phyloP scores from a whole-genome alignment of 2,888 invertebrate species.

The Eupithecia inturbata region DNA sequence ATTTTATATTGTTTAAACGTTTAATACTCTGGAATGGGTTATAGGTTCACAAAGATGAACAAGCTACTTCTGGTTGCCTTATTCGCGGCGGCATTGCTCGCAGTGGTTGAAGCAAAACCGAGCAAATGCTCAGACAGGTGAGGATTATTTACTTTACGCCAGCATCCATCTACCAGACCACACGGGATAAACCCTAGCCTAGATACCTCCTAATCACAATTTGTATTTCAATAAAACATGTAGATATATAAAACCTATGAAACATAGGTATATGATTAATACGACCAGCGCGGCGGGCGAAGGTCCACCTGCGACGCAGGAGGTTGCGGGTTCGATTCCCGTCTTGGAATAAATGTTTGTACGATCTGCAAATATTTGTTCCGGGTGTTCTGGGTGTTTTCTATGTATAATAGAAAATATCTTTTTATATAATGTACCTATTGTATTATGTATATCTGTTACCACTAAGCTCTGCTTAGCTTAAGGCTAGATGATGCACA shows the following conservation, averaged over 20 bases:
- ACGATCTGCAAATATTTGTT: too few species aligned
- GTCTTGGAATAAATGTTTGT: too few species aligned
- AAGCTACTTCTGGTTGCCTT: constrained; percentile 53
- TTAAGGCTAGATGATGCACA: too few species aligned
- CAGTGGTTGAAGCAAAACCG: constrained; percentile 52
- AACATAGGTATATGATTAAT: too few species aligned
- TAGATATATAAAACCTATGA: background rate
- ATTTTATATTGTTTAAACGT: background rate
- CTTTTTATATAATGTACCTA: too few species aligned
- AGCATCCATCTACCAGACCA: background rate
- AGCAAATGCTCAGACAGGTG: constrained; percentile 35
- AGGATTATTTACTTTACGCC: background rate
- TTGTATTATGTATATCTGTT: too few species aligned
- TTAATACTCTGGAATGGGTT: background rate
- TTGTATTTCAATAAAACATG: background rate
- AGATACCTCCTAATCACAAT: background rate
- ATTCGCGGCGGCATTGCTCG: constrained; percentile 47
- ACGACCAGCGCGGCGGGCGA: too few species aligned
- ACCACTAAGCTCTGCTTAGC: too few species aligned
- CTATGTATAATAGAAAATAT: too few species aligned
- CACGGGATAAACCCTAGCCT: background rate
- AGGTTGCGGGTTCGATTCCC: too few species aligned
- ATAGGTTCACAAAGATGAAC: constrained; percentile 48
- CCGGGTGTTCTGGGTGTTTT: too few species aligned
- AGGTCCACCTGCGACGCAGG: too few species aligned